Evolutionary conservation across 2,888 invertebrate genomes (phyloP).

Genomic region (Nesidiocoris tenuis): DNA sequence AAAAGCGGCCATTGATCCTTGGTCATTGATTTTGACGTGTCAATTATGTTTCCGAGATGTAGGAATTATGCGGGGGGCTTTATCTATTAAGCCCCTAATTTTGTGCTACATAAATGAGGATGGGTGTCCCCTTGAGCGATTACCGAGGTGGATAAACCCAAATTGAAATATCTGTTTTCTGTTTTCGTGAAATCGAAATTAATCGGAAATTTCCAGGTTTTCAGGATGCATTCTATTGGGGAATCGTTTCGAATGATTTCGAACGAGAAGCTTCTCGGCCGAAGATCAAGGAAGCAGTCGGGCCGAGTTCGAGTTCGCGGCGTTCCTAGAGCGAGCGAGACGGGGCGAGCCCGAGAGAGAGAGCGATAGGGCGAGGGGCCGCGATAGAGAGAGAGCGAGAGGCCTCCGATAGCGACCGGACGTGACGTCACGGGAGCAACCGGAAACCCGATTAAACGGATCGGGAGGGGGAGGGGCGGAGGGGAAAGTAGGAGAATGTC

Average conservation of each 20-base stretch:
- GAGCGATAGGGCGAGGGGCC: slow-evolving; percentile 28
- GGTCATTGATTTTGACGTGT: no score
- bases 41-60: no score
- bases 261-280: background rate
- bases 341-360: background rate
- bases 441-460: background rate
- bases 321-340: background rate
- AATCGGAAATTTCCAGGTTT: no score
- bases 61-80: no score
- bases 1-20: no score
- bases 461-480: background rate
- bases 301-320: background rate
- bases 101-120: no score
- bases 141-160: no score
- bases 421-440: slow-evolving; percentile 35
- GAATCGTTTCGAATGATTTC: background rate
- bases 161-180: no score
- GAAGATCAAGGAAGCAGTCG: background rate
- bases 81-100: no score
- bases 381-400: background rate
- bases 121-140: no score
- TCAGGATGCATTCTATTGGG: no score
- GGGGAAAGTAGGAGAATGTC: background rate
- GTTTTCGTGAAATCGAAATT: no score
- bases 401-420: slow-evolving; percentile 26